Base-by-base conservation (phyloP, 2,797 vertebrate species). In the Anabacerthia variegaticeps region DNA sequence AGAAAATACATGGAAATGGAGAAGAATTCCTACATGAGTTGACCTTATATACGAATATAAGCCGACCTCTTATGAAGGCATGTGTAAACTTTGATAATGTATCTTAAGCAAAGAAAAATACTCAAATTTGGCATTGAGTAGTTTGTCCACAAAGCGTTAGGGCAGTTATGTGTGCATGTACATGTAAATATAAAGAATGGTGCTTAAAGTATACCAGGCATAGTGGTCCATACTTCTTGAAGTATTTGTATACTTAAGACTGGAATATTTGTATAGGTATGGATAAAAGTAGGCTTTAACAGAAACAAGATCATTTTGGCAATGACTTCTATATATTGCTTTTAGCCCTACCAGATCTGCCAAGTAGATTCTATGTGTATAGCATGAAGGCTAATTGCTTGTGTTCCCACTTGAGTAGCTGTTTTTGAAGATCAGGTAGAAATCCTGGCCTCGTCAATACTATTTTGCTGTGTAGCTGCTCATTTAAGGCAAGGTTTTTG, bases 131-230 rank as follows among this genome's bases (percentile, higher is more conserved):
- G 6, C 46, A 24, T 34, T 48, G 21, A 65, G 14, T 41, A 17
- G 7, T 58, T 58, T 66, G 43, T 56, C 19, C 30, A 20, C 10
- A 41, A 68, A 91, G 23, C 48, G 24, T 21, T 36, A 96, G 26
- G 19, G 20, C 16, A 54, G 24, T 27, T 10, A 0, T 24, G 20
- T 4, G 0, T 39, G 12, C 1, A 0, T 26, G 10, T 81, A 10
- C 26, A 4, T 86, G 30, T 37, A 88, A 85, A 73, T 1, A 1
- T 34, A 36, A 67, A 67, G 20, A n/a, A 15, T 71, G 24, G 2
- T 77, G 41, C 27, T 36, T 80, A 6, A 86, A 77, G 17, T 49
- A 16, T 52, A 36, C 16, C 39, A 88, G 72, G 51, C 24, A 28
- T 18, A 19, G 14, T 62, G 23, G 7, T 83, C 23, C 36, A 27